These are phyloP conservation scores for Halichoerus grypus DNA, from an alignment of 2,113 vertebrate genomes.

Conservation along the genomic window DNA sequence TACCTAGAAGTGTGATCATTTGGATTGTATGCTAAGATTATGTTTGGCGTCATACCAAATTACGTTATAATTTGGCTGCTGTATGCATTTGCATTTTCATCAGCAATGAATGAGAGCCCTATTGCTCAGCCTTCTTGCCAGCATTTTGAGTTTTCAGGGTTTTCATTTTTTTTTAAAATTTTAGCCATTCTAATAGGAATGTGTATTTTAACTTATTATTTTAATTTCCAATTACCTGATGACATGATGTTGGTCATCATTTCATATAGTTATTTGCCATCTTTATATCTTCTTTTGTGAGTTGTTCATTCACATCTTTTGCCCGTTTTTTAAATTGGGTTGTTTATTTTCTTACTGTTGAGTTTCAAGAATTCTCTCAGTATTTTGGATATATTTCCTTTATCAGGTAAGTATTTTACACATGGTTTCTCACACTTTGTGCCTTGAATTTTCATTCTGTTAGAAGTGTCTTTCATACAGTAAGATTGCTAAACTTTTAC, in stretches of 20 bases:
- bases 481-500: background rate
- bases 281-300: background rate
- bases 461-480: background rate
- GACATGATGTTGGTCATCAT: background rate
- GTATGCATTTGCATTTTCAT: background rate
- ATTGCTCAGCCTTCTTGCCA: background rate
- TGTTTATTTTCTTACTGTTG: background rate
- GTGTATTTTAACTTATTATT: background rate
- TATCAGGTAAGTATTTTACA: background rate
- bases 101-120: background rate
- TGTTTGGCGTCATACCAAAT: background rate
- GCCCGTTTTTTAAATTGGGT: background rate
- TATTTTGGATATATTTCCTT: background rate
- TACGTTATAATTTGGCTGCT: background rate
- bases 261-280: background rate
- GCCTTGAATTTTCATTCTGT: background rate
- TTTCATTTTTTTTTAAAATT: background rate
- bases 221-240: background rate
- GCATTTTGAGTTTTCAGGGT: background rate
- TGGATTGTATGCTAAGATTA: background rate
- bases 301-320: background rate
- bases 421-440: background rate
- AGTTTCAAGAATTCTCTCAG: background rate
- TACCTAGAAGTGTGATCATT: background rate
- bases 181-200: background rate